Percentiles rank a stretch among this genome's conserved stretches.
Conservation (phyloP, 2,113 vertebrate species). For the Bufo bufo region DNA sequence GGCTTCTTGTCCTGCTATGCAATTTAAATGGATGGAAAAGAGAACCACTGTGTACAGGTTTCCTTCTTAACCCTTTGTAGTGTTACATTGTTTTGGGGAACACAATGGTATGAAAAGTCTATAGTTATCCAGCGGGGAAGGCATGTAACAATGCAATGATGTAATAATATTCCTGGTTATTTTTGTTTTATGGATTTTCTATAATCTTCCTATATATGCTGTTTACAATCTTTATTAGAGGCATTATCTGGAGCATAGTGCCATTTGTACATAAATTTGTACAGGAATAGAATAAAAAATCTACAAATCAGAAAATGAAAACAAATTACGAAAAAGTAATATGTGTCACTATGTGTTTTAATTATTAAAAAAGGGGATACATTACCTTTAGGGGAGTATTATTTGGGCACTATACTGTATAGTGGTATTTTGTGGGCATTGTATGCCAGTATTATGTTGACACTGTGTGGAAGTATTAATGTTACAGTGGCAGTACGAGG, state of each 20-base stretch:
- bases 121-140: background rate
- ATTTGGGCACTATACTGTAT: no score
- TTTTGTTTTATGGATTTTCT: background rate
- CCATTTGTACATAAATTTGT: no score
- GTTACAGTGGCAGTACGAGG: no score
- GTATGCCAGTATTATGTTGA: no score
- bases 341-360: no score
- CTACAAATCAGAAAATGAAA: no score
- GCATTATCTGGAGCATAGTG: background rate
- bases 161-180: background rate
- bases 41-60: background rate
- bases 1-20: background rate
- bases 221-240: background rate
- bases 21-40: slow-evolving; percentile 10
- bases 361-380: no score
- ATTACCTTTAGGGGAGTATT: no score
- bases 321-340: no score
- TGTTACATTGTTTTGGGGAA: background rate
- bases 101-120: background rate
- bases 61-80: background rate
- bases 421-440: no score
- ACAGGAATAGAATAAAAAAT: no score
- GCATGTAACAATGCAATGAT: background rate
- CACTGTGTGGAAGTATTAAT: no score
- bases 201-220: background rate